Conservation (phyloP, 2,888 invertebrate genomes). For the Drosophila paranaensis region DNA sequence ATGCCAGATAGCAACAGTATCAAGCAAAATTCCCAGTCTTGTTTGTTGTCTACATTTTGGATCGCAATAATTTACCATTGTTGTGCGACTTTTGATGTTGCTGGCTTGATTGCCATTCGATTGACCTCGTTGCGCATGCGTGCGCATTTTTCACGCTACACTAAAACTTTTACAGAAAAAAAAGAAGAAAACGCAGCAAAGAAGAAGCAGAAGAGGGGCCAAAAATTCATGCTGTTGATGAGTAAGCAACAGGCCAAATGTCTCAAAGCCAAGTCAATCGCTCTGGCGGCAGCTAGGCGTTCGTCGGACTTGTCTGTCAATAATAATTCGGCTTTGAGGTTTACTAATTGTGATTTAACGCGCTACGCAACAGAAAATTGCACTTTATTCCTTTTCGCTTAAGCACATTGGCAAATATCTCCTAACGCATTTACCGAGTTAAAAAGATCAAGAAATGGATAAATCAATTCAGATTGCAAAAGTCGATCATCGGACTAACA, state of each 20-base stretch:
- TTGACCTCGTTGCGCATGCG: conserved; percentile 81
- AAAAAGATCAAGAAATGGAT: conserved; percentile 35
- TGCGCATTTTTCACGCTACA: conserved; percentile 79
- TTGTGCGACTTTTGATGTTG: conserved; percentile 31
- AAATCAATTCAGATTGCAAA: conserved; percentile 26
- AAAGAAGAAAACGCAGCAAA: conserved; percentile 10
- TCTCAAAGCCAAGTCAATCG: conserved; percentile 33
- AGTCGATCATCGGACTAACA: conserved; percentile 26
- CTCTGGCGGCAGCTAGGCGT: conserved; percentile 13
- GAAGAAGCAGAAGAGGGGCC: conserved; percentile 11
- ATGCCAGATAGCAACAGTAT: not conserved
- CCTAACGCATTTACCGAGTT: conserved; percentile 36
- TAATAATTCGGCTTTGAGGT: conserved; percentile 38
- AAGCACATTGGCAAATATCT: conserved; percentile 57
- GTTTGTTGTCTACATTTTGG: conserved; percentile 15
- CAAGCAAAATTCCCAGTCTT: not conserved
- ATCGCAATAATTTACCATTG: conserved; percentile 53
- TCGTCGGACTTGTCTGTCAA: conserved; percentile 1
- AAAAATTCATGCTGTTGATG: conserved; percentile 60
- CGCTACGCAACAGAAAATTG: conserved; percentile 66
- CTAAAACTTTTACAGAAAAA: conserved; percentile 65
- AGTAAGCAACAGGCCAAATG: conserved; percentile 62
- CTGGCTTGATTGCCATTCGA: conserved; percentile 73
- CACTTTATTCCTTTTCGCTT: conserved; percentile 31
- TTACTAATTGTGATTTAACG: conserved; percentile 46